Base-by-base conservation (phyloP, 1,140 invertebrate species). In the Drosophila quadrilineata region DNA sequence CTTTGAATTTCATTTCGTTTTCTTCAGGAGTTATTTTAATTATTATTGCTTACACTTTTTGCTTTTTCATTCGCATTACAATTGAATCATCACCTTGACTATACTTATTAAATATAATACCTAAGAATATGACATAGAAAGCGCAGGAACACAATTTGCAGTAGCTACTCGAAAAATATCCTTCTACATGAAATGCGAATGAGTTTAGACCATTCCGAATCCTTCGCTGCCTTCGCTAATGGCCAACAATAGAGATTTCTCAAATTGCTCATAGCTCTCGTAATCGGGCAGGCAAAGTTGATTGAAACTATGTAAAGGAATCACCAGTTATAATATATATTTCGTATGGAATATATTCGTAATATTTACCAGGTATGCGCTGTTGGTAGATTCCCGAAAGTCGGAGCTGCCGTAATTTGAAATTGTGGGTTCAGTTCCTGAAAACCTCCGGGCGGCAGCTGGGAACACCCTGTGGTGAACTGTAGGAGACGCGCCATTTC, bases 221-320 rank as follows among this genome's bases (percentile, higher is more conserved):
- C 97, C 97, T 92, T 98, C 97, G 17, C 94, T 96, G 38, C 97
- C 97, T 92, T 99, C 97, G 89, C 95, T 98, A 84, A 98, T 97
- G 58, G 97, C 96, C 82, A 98, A 91, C 19, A 98, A 92, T 35
- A 98, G 91, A 21, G 96, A 94, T 88, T 95, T 95, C 82, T 98
- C 97, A 77, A 99, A 96, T 71, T 96, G 95, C 91, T 98, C 97
- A 90, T 98, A 98, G 75, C 93, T 94, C 80, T 98, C 96, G 90
- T 98, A 98, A 90, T 97, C 96, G 12, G 97, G 97, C 77, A 99
- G 92, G 91, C 97, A 98, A 33, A 99, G 93, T 91, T 98, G 97
- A 93, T 98, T 98, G 90, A 98, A 98, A 92, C 96, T 96, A 19
- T 14, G 14, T 29, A 3, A 8, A 21, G 3, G 6, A 12, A 6